Percentiles rank a stretch among this genome's conserved stretches.
Evolutionary conservation across 2,113 vertebrate genomes (phyloP).

Genomic region (Thunnus maccoyii): DNA sequence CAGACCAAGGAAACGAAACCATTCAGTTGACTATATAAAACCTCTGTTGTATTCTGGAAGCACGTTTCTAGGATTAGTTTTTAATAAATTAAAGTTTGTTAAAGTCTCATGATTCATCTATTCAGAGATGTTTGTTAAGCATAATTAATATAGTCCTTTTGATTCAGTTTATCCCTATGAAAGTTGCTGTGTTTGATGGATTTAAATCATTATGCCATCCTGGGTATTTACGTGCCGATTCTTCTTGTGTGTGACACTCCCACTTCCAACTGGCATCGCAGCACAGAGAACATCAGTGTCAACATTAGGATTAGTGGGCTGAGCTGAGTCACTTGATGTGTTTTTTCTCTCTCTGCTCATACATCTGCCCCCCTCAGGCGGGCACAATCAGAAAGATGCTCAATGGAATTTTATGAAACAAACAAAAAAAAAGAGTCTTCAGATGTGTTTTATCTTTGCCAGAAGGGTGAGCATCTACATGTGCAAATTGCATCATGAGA

Average conservation of each 20-base stretch:
- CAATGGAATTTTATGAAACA: slow-evolving; percentile 25
- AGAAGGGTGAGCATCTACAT: neutral
- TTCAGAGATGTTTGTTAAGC: neutral
- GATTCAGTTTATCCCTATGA: neutral
- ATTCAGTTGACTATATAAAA: neutral
- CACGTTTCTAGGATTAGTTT: neutral
- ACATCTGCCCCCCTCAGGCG: slow-evolving; percentile 42
- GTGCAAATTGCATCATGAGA: slow-evolving; percentile 12
- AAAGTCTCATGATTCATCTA: neutral
- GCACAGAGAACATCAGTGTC: slow-evolving; percentile 8
- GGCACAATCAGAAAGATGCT: slow-evolving; percentile 31
- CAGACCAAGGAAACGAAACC: neutral
- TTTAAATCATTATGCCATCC: neutral
- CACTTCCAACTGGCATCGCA: slow-evolving; percentile 5
- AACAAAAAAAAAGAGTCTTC: neutral
- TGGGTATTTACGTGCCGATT: slow-evolving; percentile 9
- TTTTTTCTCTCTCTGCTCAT: slow-evolving; percentile 20
- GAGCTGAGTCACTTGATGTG: slow-evolving; percentile 24
- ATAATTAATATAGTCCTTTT: neutral
- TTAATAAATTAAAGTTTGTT: neutral
- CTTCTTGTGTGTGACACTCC: neutral
- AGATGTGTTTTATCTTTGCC: slow-evolving; percentile 11
- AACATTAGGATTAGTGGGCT: slow-evolving; percentile 20
- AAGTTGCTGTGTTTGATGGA: neutral
- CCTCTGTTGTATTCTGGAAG: neutral